Conservation (phyloP, 2,888 invertebrate species). For the Cyrtodaria siliqua region DNA sequence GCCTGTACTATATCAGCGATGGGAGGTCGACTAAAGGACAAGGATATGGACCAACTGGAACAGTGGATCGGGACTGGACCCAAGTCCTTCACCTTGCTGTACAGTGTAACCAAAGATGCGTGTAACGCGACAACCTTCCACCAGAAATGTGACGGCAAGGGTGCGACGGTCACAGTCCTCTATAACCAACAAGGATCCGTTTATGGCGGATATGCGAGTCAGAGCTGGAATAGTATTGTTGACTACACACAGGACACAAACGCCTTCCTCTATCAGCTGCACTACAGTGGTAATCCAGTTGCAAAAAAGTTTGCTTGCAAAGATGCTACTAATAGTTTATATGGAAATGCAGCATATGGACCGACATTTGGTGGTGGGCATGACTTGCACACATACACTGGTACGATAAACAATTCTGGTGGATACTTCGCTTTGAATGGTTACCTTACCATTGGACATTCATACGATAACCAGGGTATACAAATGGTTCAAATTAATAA, state of each 20-base stretch:
- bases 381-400: constrained; percentile 16
- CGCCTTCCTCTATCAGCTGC: no score
- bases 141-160: constrained; percentile 66
- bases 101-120: constrained; percentile 59
- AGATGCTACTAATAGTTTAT: not conserved
- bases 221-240: constrained; percentile 36
- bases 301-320: no score
- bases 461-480: constrained; percentile 29
- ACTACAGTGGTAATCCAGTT: no score
- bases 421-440: constrained; percentile 38
- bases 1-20: no score
- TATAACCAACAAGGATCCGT: constrained; percentile 63
- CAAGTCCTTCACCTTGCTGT: constrained; percentile 59
- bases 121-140: constrained; percentile 62
- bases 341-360: constrained; percentile 13
- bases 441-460: constrained; percentile 1
- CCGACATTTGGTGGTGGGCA: constrained; percentile 34
- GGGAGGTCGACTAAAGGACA: constrained; percentile 28
- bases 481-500: constrained; percentile 35
- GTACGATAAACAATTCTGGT: constrained; percentile 12
- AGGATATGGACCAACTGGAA: constrained; percentile 53
- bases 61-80: constrained; percentile 60
- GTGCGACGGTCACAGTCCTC: constrained; percentile 63
- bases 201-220: constrained; percentile 63
- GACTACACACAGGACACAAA: no score